phyloP scores from a whole-genome alignment of 2,797 vertebrate species.

The Esox lucius region DNA sequence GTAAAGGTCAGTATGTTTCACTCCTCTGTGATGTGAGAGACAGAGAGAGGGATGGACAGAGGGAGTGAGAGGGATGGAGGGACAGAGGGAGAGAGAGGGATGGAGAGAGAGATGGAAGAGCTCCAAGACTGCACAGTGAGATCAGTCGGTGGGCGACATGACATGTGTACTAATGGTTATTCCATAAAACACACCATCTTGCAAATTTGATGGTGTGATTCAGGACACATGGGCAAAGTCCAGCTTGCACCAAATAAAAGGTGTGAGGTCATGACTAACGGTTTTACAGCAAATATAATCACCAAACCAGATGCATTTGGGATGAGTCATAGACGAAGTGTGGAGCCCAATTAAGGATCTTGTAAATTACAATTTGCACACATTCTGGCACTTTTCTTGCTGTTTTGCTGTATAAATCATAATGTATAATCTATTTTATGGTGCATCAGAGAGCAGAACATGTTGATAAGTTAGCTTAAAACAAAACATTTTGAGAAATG shows the following conservation, averaged over 20 bases:
- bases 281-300: background rate
- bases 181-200: too few species aligned
- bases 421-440: background rate
- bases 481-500: background rate
- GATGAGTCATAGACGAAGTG: background rate
- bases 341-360: background rate
- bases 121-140: background rate
- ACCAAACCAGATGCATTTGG: conserved; percentile 4
- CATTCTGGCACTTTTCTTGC: background rate
- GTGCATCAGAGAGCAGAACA: background rate
- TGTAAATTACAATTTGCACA: too few species aligned
- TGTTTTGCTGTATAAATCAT: background rate
- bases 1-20: conserved; percentile 21
- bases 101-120: background rate
- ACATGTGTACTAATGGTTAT: too few species aligned
- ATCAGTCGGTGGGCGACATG: background rate
- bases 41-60: background rate
- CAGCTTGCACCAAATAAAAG: conserved; percentile 27
- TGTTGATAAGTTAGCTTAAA: background rate
- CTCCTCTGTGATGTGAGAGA: conserved; percentile 8
- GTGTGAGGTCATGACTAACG: conserved; percentile 39
- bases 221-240: too few species aligned
- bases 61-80: background rate
- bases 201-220: too few species aligned
- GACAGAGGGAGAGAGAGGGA: background rate